Conservation (phyloP, 2,113 vertebrate species). For the Ictalurus furcatus region DNA sequence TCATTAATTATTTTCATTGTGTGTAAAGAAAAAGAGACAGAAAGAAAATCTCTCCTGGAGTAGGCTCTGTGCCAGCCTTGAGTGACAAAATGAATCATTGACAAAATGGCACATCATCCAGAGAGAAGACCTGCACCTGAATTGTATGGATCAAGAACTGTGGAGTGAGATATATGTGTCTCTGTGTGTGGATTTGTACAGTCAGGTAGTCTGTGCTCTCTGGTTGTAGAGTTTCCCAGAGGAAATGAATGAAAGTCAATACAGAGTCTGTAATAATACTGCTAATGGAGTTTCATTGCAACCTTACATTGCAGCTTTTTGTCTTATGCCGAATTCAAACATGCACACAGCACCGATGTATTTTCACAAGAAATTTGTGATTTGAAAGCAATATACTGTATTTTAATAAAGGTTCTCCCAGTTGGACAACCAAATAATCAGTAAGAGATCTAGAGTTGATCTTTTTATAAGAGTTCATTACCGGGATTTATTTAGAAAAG, state of each 20-base stretch:
- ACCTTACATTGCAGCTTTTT: not conserved
- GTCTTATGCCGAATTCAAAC: not conserved
- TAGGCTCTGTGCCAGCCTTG: not conserved
- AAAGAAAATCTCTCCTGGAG: slow-evolving; percentile 4
- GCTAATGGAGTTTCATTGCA: slow-evolving; percentile 44
- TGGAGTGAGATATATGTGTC: not conserved
- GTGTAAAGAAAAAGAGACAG: not conserved
- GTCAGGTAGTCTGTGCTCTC: slow-evolving; percentile 38
- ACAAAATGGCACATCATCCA: not conserved
- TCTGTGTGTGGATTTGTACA: slow-evolving; percentile 6
- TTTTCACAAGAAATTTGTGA: not conserved
- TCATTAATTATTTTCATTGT: slow-evolving; percentile 7
- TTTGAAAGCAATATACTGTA: not conserved
- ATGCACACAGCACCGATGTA: not conserved
- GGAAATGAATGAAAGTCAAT: slow-evolving; percentile 52
- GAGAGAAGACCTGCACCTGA: not conserved
- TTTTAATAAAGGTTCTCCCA: not conserved
- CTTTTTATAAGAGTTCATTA: not conserved
- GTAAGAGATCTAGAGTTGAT: not conserved
- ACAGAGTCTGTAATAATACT: slow-evolving; percentile 38
- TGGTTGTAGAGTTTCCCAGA: slow-evolving; percentile 43
- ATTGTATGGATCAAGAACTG: not conserved
- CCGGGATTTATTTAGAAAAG: not conserved
- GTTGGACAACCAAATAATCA: not conserved
- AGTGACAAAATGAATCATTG: not conserved